Evolutionary conservation across 2,113 vertebrate species (phyloP).

Genomic region (Caretta caretta): DNA sequence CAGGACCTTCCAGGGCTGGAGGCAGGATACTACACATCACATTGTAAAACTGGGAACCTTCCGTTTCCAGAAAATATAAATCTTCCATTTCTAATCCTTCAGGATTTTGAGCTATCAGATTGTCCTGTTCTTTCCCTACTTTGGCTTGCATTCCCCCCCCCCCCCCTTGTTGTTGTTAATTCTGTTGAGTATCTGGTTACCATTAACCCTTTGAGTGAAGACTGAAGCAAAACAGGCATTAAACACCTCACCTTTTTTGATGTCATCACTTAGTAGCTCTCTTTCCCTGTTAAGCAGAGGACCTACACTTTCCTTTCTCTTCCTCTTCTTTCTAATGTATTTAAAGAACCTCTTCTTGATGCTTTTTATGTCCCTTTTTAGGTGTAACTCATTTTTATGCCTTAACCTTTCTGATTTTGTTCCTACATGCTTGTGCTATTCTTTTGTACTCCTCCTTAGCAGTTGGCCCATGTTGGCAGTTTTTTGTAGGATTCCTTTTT

Average conservation of each 20-base stretch:
- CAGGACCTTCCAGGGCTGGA: background rate
- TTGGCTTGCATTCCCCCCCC: background rate
- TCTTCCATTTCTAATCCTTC: background rate
- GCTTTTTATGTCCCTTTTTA: background rate
- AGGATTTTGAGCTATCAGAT: background rate
- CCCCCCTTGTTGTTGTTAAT: background rate
- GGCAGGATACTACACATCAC: background rate
- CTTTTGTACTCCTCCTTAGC: background rate
- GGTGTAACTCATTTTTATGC: background rate
- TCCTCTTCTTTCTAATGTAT: background rate
- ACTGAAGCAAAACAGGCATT: too few species aligned
- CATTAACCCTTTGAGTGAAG: too few species aligned
- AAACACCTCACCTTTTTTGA: too few species aligned
- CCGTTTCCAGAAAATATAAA: background rate
- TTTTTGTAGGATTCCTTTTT: background rate
- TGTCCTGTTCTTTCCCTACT: background rate
- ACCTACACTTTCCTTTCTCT: background rate
- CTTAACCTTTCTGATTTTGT: background rate
- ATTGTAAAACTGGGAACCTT: background rate
- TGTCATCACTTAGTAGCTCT: too few species aligned
- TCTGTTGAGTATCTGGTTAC: background rate
- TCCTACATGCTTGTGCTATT: background rate
- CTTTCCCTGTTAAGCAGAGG: background rate
- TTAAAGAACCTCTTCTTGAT: background rate
- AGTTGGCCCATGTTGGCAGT: background rate